Conservation (phyloP, 2,797 vertebrate genomes). For the Macropus fuliginosus region DNA sequence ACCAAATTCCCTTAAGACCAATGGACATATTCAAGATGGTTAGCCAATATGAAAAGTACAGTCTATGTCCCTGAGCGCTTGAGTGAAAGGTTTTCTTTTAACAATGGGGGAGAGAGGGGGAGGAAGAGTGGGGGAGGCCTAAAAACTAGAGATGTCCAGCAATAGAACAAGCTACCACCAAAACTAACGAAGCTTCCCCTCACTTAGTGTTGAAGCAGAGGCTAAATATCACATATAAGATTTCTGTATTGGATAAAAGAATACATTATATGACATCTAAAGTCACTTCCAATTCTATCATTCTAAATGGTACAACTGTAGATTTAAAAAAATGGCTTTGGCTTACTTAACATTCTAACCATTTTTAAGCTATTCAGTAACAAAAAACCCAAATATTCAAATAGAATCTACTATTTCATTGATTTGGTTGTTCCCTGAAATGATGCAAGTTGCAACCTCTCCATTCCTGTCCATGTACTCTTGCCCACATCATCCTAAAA, state of each 20-base stretch:
- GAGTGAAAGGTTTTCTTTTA: not conserved
- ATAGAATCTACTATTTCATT: not conserved
- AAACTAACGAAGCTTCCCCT: conserved; percentile 40
- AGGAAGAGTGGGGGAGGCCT: no score
- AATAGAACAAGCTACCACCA: not conserved
- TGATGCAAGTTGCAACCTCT: not conserved
- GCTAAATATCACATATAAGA: conserved; percentile 47
- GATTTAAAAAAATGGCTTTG: conserved; percentile 41
- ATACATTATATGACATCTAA: conserved; percentile 38
- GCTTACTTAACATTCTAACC: conserved; percentile 35
- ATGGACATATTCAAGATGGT: conserved; percentile 39
- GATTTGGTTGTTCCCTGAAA: not conserved
- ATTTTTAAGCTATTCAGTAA: conserved; percentile 36
- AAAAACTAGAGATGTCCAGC: not conserved
- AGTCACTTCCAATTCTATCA: conserved; percentile 37
- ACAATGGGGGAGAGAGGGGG: not conserved
- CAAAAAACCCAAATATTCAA: conserved; percentile 17
- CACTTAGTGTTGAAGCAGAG: conserved; percentile 46
- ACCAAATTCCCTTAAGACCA: conserved; percentile 8
- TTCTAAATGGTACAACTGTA: conserved; percentile 11
- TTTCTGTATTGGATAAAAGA: conserved; percentile 20
- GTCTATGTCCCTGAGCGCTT: conserved; percentile 31
- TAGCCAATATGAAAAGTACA: conserved; percentile 32
- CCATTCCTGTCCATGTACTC: not conserved
- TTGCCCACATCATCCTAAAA: not conserved